Conservation (phyloP, 2,888 invertebrate species). For the Girardia tigrina region DNA sequence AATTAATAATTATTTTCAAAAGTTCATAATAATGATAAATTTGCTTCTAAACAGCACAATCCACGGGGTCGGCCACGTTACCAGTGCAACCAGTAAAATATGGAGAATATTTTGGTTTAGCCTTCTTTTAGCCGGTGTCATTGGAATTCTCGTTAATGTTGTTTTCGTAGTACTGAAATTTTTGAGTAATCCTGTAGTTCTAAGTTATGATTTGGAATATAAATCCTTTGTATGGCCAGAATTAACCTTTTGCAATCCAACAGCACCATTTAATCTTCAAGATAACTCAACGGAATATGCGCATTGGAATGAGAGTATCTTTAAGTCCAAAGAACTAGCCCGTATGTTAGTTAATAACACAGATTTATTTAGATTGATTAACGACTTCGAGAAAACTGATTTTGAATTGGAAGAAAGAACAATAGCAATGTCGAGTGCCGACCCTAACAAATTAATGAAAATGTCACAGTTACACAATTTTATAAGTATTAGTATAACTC, state of each 20-base stretch:
- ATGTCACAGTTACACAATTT: neutral
- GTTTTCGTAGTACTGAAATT: neutral
- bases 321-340: neutral
- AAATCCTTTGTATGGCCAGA: neutral
- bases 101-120: neutral
- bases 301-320: neutral
- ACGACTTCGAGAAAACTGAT: neutral
- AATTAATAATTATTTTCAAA: too few species aligned
- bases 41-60: neutral
- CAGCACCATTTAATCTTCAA: neutral
- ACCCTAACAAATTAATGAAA: neutral
- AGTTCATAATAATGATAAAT: neutral
- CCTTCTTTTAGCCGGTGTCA: neutral
- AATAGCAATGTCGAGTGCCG: neutral
- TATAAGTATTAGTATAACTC: neutral
- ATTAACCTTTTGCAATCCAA: neutral
- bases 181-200: neutral
- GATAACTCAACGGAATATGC: neutral
- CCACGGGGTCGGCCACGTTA: neutral
- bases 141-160: neutral
- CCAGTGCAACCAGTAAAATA: neutral
- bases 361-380: neutral
- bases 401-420: conserved; percentile 9
- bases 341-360: neutral
- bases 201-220: neutral